Evolutionary conservation across 2,797 vertebrate genomes (phyloP), one percentile per base, ranked within the genome.

Genomic region (Carapus acus): DNA sequence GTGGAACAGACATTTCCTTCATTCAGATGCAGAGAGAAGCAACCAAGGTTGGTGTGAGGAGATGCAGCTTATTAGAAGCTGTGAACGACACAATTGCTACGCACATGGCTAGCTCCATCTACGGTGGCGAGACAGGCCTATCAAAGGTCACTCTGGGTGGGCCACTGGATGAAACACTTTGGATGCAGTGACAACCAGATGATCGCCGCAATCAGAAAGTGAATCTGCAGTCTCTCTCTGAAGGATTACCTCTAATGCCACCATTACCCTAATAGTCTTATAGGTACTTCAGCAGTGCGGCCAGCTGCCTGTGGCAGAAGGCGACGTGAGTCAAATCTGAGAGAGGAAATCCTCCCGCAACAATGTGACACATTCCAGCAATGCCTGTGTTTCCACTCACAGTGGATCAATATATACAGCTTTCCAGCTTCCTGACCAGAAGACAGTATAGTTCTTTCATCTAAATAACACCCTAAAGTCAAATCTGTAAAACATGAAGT

Each of bases 201-300:
- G 21, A 18, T 27, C 57, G 55, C 62, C 6, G 37, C 24, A 56
- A 58, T 61, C 39, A 60, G 62, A 78, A 76, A 80, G 74, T 78
- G 61, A 78, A 76, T 57, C 18, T 46, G 68, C 65, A 72, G 62
- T 62, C 67, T 77, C 61, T 67, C 68, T 59, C 64, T 67, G 46
- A 54, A 76, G 82, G 87, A 85, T 87, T 80, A 87, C 82, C 86
- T 78, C 71, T n/a, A n/a, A n/a, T n/a, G n/a, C n/a, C n/a, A n/a
- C n/a, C n/a, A n/a, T n/a, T n/a, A n/a, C 67, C 54, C 66, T 85
- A 86, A 87, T 85, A 84, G 82, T 84, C 79, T 82, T 86, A 83
- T 79, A 86, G 77, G 77, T 79, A 83, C 80, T 85, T 86, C 69
- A 79, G 83, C 74, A 79, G 77, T 85, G 79, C 83, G 73, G 65